A percentile compares a stretch with the other conserved stretches of the same genome.
phyloP scores from a whole-genome alignment of 2,113 vertebrate species.

The Dipodomys spectabilis region DNA sequence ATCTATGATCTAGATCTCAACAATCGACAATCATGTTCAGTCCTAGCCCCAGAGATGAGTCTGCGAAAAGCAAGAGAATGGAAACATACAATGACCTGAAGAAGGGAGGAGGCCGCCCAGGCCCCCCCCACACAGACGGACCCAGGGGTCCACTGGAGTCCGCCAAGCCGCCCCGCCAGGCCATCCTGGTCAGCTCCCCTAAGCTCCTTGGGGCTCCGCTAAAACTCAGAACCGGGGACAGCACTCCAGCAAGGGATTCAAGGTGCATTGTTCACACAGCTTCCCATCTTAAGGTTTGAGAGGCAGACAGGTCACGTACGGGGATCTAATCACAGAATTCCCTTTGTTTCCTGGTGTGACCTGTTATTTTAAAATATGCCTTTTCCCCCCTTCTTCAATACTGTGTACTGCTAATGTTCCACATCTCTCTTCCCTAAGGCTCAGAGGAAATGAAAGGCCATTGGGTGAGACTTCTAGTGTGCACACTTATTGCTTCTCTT shows the following conservation, averaged over 20 bases:
- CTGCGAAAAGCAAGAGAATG: not conserved
- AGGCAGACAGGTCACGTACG: not conserved
- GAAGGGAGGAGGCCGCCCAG: too few species aligned
- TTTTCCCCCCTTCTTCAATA: not conserved
- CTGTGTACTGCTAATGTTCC: not conserved
- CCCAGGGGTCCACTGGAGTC: not conserved
- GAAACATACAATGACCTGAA: fast-evolving
- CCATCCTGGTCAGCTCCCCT: not conserved
- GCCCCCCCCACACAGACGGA: not conserved
- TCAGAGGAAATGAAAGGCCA: constrained; percentile 45
- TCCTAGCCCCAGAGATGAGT: not conserved
- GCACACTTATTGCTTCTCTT: constrained; percentile 57
- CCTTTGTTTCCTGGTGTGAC: not conserved
- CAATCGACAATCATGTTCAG: fast-evolving
- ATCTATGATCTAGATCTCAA: not conserved
- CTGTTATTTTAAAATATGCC: not conserved
- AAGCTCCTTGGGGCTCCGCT: too few species aligned
- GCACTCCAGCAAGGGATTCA: too few species aligned
- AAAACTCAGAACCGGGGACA: not conserved
- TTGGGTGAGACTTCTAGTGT: constrained; percentile 41
- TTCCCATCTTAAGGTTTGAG: not conserved
- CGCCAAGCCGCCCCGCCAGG: not conserved
- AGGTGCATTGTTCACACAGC: not conserved
- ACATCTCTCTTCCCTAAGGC: not conserved
- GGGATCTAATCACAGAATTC: not conserved